Conservation (phyloP, 2,113 vertebrate species). For the Acanthochromis polyacanthus region DNA sequence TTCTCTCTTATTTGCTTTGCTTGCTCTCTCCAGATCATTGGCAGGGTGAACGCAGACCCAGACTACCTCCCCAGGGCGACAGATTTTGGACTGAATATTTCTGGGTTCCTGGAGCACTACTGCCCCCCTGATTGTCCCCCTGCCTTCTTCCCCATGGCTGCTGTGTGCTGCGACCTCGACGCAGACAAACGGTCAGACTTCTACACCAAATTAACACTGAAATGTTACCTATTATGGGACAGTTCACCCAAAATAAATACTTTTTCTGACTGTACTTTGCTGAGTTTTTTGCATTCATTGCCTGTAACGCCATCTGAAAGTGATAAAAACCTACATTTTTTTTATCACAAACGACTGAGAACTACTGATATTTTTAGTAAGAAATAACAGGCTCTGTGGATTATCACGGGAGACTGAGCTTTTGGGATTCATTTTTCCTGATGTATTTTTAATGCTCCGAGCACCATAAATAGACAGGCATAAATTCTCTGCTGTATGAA, state of each 20-base stretch:
- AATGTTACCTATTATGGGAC: slow-evolving; percentile 6
- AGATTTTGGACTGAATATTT: slow-evolving; percentile 95
- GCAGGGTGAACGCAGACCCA: slow-evolving; percentile 95
- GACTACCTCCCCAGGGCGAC: slow-evolving; percentile 95
- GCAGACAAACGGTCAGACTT: slow-evolving; percentile 92
- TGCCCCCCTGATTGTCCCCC: slow-evolving; percentile 90
- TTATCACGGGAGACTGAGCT: background rate
- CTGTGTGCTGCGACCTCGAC: slow-evolving; percentile 95
- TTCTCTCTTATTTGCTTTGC: slow-evolving; percentile 10
- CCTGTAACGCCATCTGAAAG: background rate
- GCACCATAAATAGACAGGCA: too few species aligned
- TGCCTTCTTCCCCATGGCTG: slow-evolving; percentile 94
- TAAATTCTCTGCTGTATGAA: background rate
- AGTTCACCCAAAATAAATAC: background rate
- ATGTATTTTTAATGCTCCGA: too few species aligned
- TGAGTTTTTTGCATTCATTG: background rate
- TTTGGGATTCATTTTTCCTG: too few species aligned
- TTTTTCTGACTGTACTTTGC: background rate
- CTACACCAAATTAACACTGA: background rate
- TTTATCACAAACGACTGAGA: too few species aligned
- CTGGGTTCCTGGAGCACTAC: slow-evolving; percentile 94
- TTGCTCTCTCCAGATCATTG: slow-evolving; percentile 89
- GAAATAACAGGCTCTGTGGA: background rate
- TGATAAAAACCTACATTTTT: too few species aligned
- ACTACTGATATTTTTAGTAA: too few species aligned